Evolutionary conservation across 2,888 invertebrate species (phyloP).

Genomic region (Julus scanicus): DNA sequence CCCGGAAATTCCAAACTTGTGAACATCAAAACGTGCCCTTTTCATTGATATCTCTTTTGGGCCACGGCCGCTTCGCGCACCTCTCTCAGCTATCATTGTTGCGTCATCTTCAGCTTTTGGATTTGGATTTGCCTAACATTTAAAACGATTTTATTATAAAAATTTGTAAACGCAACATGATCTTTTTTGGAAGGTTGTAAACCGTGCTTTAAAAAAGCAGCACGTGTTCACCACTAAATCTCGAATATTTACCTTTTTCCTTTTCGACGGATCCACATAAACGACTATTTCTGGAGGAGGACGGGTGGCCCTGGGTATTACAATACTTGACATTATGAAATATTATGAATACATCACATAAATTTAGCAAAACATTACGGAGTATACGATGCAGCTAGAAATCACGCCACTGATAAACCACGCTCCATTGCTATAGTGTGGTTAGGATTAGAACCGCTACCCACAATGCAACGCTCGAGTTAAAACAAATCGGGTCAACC

Average conservation of each 20-base stretch:
- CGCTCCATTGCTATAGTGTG: not conserved
- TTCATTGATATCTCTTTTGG: not conserved
- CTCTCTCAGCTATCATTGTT: not conserved
- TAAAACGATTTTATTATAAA: not conserved
- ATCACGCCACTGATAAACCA: no score
- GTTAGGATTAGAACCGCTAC: not conserved
- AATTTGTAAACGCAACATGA: not conserved
- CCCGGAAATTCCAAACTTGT: conserved; percentile 85
- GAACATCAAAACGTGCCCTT: conserved; percentile 77
- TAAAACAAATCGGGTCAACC: not conserved
- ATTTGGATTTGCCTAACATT: not conserved
- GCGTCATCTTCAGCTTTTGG: not conserved
- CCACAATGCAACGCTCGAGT: not conserved
- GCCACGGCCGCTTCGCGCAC: not conserved
- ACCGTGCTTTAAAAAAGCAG: no score
- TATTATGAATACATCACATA: not conserved
- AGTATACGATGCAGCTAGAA: no score
- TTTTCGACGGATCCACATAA: not conserved
- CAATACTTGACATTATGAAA: not conserved
- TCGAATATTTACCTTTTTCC: conserved; percentile 3
- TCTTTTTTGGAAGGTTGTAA: not conserved
- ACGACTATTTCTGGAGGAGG: conserved; percentile 2
- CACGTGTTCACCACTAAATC: not conserved
- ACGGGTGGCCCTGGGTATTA: not conserved
- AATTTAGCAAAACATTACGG: not conserved